Base-by-base conservation (phyloP, 2,888 invertebrate genomes). In the Lydus trimaculatus region DNA sequence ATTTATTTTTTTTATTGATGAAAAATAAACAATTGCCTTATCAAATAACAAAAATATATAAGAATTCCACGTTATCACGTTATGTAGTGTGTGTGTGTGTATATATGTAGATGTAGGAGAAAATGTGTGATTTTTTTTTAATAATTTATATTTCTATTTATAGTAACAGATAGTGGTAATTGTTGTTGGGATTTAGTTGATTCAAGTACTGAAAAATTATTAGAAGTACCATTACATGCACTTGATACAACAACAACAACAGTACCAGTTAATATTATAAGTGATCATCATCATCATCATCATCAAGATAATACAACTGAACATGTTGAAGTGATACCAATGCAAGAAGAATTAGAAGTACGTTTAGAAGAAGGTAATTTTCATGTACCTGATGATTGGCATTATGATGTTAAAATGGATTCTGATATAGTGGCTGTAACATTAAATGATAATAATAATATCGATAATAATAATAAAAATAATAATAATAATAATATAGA, bases 291-390 rank as follows among this genome's bases (percentile, higher is more conserved):
- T n/a, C n/a, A n/a, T n/a, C n/a, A n/a, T n/a, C n/a, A n/a, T n/a
- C n/a, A 63, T 56, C 66, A 66, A 25, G 68, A 69, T 65, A 80
- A 77, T 59, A 73, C 77, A 15, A 76, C 82, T 6, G 85, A 85
- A 72, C 83, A 84, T 72, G 84, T 84, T 7, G 84, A 86, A 76
- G 85, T 85, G 8, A 87, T 88, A 64, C 87, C 88, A 0, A 87
- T 88, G 85, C 88, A 89, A 81, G 89, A 90, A 80, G 89, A 89
- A 76, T 81, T 90, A 63, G 89, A 89, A 79, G 89, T 90, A 23
- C 84, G 87, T 64, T 75, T 88, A 64, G 86, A 88, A 79, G 85
- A 87, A 73, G 86, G 87, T 20, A 85, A 84, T 4, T 86, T 87
- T 76, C 87, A 86, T 0, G 86, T 86, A 7, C 83, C 86, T 0